Evolutionary conservation across 2,888 invertebrate species (phyloP), one percentile per base, ranked within the genome.

Genomic region (Acanthosepion pharaonis): DNA sequence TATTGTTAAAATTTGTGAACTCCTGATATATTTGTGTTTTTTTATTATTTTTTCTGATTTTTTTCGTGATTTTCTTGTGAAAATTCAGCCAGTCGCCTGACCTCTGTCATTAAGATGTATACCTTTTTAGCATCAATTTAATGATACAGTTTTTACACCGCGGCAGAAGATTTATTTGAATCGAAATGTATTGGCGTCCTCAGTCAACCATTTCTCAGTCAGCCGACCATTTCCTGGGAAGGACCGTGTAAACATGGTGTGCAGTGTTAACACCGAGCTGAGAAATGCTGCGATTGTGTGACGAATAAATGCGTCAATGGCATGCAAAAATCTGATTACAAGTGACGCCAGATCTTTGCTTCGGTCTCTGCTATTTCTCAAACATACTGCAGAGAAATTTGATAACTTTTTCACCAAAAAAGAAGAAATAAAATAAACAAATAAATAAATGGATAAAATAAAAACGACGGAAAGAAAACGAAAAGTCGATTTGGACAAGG

Each of bases 301-400:
- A n/a, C n/a, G n/a, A 78, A 78, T 33, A 78, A 78, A 78, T 78
- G 78, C 33, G 9, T n/a, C 78, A 78, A 78, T 78, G n/a, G n/a
- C 78, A 78, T 78, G 78, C 78, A 78, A 33, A 78, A 3, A 78
- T 33, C 78, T 78, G 78, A 78, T 78, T 78, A n/a, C n/a, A 11
- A 78, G n/a, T 78, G 78, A 78, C 78, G 78, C n/a, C 78, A 78
- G 78, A 78, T 78, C 78, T 78, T 78, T 11, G 78, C 78, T 78
- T 78, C n/a, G n/a, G 11, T 78, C 33, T 11, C 11, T n/a, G 78
- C 33, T n/a, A 78, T 78, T 78, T 78, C 78, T 78, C 15, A 78
- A 78, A n/a, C n/a, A 78, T 11, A 15, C 78, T n/a, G 78, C 78
- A n/a, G n/a, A n/a, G 78, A 78, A 78, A 78, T 78, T 78, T n/a